phyloP scores from a whole-genome alignment of 30 jellyfish, hydroid and myxozoan genomes.

The Cassiopea andromeda region DNA sequence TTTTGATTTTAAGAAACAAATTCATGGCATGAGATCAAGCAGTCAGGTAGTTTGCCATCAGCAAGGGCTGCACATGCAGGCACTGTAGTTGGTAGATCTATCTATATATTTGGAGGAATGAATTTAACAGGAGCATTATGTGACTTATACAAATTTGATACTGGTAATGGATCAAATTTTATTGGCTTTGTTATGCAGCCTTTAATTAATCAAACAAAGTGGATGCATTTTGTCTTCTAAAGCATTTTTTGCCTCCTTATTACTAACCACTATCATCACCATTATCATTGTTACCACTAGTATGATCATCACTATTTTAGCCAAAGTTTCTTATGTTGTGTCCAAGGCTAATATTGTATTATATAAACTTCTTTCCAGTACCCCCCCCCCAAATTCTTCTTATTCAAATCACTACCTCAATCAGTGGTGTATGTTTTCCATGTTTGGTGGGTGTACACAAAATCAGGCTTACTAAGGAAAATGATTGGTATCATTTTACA shows the following conservation, averaged over 20 bases:
- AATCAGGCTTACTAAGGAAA: too few species aligned
- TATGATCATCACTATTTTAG: too few species aligned
- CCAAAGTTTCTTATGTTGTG: too few species aligned
- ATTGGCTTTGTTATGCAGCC: background rate
- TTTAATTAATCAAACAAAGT: too few species aligned
- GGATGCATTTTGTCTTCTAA: background rate
- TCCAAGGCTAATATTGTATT: too few species aligned
- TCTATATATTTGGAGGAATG: conserved; percentile 84
- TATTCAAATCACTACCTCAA: too few species aligned
- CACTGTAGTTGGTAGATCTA: conserved; percentile 13
- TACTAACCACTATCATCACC: background rate
- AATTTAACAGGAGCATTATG: conserved; percentile 62
- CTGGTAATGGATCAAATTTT: conserved; percentile 8
- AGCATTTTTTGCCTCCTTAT: background rate
- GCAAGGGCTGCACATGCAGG: conserved; percentile 86
- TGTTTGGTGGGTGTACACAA: too few species aligned
- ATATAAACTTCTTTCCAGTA: too few species aligned
- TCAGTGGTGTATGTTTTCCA: too few species aligned
- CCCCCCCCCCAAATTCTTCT: too few species aligned
- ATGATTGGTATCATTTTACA: too few species aligned
- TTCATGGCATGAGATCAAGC: conserved; percentile 55
- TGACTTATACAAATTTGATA: conserved; percentile 60
- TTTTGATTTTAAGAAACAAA: conserved; percentile 26
- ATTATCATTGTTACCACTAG: too few species aligned
- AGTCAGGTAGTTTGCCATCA: conserved; percentile 66